These are phyloP conservation scores for Periophthalmus modestus DNA, from an alignment of 2,113 vertebrate species.

Conservation along the genomic window DNA sequence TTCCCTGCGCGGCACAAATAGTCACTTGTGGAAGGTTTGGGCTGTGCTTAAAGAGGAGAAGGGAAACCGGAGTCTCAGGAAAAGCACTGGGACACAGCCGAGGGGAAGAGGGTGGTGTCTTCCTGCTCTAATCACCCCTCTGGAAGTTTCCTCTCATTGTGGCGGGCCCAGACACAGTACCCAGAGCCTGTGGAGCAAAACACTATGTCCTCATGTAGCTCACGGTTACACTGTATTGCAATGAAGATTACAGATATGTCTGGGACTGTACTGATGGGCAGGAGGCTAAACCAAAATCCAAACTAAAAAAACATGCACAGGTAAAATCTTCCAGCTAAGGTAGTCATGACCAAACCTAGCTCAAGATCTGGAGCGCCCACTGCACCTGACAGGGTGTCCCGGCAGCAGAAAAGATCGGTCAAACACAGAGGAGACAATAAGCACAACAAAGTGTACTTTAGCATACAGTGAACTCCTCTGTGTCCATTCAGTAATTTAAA, in stretches of 20 bases:
- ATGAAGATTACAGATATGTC: neutral
- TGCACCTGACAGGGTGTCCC: too few relatives aligned
- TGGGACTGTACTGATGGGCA: neutral
- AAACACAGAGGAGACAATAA: too few relatives aligned
- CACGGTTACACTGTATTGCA: neutral
- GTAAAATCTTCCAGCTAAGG: too few relatives aligned
- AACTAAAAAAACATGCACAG: too few relatives aligned
- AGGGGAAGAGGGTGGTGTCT: slow-evolving; percentile 80
- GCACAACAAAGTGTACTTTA: too few relatives aligned
- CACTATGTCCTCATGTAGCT: neutral
- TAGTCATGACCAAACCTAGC: too few relatives aligned
- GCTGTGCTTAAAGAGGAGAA: slow-evolving; percentile 46
- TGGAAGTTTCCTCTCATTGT: slow-evolving; percentile 82
- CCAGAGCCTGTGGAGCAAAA: slow-evolving; percentile 33
- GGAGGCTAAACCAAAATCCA: neutral
- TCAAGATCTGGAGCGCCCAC: too few relatives aligned
- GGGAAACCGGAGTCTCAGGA: slow-evolving; percentile 64
- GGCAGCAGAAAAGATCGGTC: too few relatives aligned
- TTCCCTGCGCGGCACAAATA: slow-evolving; percentile 72
- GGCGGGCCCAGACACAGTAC: slow-evolving; percentile 67
- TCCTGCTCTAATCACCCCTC: slow-evolving; percentile 81
- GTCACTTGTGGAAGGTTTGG: slow-evolving; percentile 62
- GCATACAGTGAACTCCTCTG: too few relatives aligned
- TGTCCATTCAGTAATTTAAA: too few relatives aligned
- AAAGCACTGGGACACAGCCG: slow-evolving; percentile 74